Evolutionary conservation across 2,113 vertebrate genomes (phyloP), one percentile per base, ranked within the genome.

Genomic region (Myodes glareolus): DNA sequence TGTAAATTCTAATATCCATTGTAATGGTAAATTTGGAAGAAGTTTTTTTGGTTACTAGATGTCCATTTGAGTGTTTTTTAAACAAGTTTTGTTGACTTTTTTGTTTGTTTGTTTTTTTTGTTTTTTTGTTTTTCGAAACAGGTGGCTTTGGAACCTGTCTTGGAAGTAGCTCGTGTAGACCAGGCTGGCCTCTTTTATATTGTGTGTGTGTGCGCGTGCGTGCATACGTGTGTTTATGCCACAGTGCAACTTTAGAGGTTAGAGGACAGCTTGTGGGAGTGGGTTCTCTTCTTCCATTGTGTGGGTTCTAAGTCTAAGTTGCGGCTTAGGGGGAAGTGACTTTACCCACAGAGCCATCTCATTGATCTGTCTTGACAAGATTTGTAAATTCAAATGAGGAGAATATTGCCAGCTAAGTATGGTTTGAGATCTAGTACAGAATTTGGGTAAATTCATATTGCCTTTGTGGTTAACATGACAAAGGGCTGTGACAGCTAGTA

Each of bases 341-440:
- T 67, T 65, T 19, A 67, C 61, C 63, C 61, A 47, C 61, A 36
- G 39, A 86, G 39, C 29, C 39, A 67, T 7, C 42, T 47, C 29
- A 33, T 4, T 33, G 14, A 5, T 33, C 63, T 67, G 61, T 17
- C 42, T 39, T 89, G 33, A 67, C 7, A 89, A 82, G n/a, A 13
- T 86, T 89, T 77, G 3, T 67, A 92, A 92, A 92, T 94, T 92
- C 88, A 86, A 88, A 23, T 92, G 61, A 95, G 39, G 31, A 3
- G 96, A 93, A 77, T 94, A n/a, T 84, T 94, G 23, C 27, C 80
- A 86, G 70, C 77, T 47, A 47, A 91, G n/a, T 90, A 75, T 88
- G 94, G 47, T 47, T 90, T 96, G 50, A 68, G 75, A 90, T 90
- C 90, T 70, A 90, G 67, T 91, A 58, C 82, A 94, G 47, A 31